Conservation (phyloP, 2,797 vertebrate species). For the Syngnathus acus region DNA sequence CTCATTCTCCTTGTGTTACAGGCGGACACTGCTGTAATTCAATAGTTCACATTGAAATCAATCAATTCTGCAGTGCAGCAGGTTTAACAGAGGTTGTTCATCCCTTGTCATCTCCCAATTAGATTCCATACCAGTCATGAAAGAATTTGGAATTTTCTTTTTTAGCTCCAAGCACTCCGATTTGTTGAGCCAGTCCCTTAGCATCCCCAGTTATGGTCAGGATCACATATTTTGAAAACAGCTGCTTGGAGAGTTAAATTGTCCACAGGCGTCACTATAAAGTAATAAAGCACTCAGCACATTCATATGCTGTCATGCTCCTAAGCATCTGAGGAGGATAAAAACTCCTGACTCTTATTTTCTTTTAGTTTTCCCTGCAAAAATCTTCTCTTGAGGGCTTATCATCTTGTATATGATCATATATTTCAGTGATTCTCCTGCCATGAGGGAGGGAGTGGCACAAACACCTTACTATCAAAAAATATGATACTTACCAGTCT, state of each 20-base stretch:
- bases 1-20: too few species aligned
- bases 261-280: slow-evolving; percentile 26
- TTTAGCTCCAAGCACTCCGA: background rate
- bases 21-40: too few species aligned
- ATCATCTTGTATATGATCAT: background rate
- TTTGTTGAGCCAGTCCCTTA: background rate
- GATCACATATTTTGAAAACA: slow-evolving; percentile 28
- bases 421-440: background rate
- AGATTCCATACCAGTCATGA: background rate
- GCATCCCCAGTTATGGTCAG: background rate
- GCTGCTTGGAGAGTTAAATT: slow-evolving; percentile 30
- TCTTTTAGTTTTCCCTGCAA: slow-evolving; percentile 13
- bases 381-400: background rate
- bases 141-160: background rate
- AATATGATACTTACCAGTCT: slow-evolving; percentile 1
- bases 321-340: slow-evolving; percentile 32
- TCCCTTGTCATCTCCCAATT: background rate
- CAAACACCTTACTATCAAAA: background rate
- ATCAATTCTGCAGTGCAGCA: too few species aligned
- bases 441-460: background rate
- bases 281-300: slow-evolving; percentile 29
- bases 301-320: slow-evolving; percentile 23
- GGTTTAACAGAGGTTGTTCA: background rate
- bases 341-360: slow-evolving; percentile 3
- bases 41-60: too few species aligned